phyloP scores from a whole-genome alignment of 1,140 invertebrate genomes.

The Colletes latitarsis region DNA sequence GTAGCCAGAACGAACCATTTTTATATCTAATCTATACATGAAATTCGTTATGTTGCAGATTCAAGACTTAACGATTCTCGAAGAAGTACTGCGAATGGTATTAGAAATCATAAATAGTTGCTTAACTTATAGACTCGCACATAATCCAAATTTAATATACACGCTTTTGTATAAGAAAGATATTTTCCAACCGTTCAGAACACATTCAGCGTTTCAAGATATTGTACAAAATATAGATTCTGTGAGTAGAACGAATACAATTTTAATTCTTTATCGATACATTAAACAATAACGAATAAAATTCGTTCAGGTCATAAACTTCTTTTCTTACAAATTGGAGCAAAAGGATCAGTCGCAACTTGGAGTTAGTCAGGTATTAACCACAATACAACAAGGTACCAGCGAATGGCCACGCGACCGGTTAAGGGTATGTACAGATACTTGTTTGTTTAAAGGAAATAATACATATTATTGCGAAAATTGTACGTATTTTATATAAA shows the following conservation, averaged over 20 bases:
- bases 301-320: constrained; percentile 88
- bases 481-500: too few relatives aligned
- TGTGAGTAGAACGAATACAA: constrained; percentile 82
- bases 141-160: constrained; percentile 98
- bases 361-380: constrained; percentile 92
- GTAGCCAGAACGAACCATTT: too few relatives aligned
- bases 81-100: constrained; percentile 98
- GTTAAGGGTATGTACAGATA: constrained; percentile 87
- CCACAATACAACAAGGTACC: constrained; percentile 92
- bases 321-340: constrained; percentile 91
- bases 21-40: not conserved
- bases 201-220: constrained; percentile 95
- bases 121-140: constrained; percentile 91
- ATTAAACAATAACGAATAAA: constrained; percentile 14
- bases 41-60: constrained; percentile 80
- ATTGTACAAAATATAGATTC: constrained; percentile 98
- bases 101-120: constrained; percentile 98
- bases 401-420: constrained; percentile 95
- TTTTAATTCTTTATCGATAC: not conserved
- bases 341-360: constrained; percentile 84
- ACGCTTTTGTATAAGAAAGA: constrained; percentile 96
- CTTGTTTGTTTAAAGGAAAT: not conserved
- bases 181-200: constrained; percentile 93
- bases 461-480: too few relatives aligned
- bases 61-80: constrained; percentile 95